Base-by-base conservation (phyloP, 2,797 vertebrate genomes). In the Diplodus sargus region DNA sequence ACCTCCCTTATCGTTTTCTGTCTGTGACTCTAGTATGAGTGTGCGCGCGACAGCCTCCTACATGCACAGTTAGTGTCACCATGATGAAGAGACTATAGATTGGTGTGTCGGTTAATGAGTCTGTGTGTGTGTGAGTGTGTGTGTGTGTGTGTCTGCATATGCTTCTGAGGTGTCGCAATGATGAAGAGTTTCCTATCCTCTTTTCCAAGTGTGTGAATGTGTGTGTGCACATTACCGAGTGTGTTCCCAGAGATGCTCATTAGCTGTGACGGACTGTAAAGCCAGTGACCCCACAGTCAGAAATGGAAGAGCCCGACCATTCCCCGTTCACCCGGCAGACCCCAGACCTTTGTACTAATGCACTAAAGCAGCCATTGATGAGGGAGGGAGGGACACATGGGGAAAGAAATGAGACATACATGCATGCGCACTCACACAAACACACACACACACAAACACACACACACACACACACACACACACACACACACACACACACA, bases 51-150 rank as follows among this genome's bases (percentile, higher is more conserved):
- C 61, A 62, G 69, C 61, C 76, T 74, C 76, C 70, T 70, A 73
- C 25, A 25, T 25, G 25, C 25, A 25, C 76, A 72, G 72, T 85
- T 88, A 59, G 73, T 85, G 85, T 92, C 85, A 81, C 75, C 45
- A 63, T 92, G 90, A 93, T 91, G 84, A 87, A 91, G 87, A 83
- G 82, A 74, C 83, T 86, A 88, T 84, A 76, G 87, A 88, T 89
- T 81, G 63, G 71, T 57, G 61, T 74, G 82, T 53, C 16, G 17
- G 74, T 82, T 91, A 90, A 92, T 91, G 87, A 90, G 86, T 89
- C 78, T 76, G 57, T 68, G 39, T 66, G 8, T 34, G 34, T 34
- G 7, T 82, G 47, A 2, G 28, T 28, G 28, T 28, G 28, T 28
- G 28, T 28, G 28, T 66, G 70, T 76, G 51, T 84, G 75, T 13